Evolutionary conservation across 2,888 invertebrate species (phyloP), one percentile per base, ranked within the genome.

Genomic region (Lasioglossum malachurum): DNA sequence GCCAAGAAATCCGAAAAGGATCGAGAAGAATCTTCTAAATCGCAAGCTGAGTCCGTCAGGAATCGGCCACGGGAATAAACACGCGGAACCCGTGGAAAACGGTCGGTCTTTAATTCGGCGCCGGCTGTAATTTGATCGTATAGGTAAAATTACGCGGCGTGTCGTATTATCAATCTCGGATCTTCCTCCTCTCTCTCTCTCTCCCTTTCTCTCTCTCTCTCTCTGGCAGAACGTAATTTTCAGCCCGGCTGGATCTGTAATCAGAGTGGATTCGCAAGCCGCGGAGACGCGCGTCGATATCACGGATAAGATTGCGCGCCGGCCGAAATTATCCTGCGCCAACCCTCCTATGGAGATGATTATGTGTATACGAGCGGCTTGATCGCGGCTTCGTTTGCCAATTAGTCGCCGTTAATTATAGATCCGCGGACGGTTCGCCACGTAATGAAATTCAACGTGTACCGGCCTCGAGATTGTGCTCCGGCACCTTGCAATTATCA

Each of bases 121-220:
- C 80, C 80, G 77, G 53, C 80, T 84, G 86, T 86, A 86, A 86
- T 86, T 80, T 75, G 64, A 86, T 84, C 77, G 75, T 84, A 84
- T 80, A 80, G 80, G 77, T 31, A 46, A 86, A 84, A 86, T 84
- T 84, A 84, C 86, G 71, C 73, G 60, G 60, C 64, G 71, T 49
- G 74, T 80, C 75, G 84, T 38, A 60, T 79, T 79, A 78, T 80
- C 80, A 76, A 78, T 82, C 82, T 78, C 73, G 10, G 16, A 3
- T 41, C 44, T 8, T 41, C 27, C 12, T 8, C 12, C 57, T 27
- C 5, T 27, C 60, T 7, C 31, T 31, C 64, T 16, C 60, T 31
- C 0, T 5, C 57, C 5, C 5, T n/a, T n/a, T 27, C 60, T 2
- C 64, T 31, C 64, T 16, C 64, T 64, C 0, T 5, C 19, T 4